Evolutionary conservation across 1,140 invertebrate species (phyloP), one percentile per base, ranked within the genome.

Genomic region (Chymomyza costata): DNA sequence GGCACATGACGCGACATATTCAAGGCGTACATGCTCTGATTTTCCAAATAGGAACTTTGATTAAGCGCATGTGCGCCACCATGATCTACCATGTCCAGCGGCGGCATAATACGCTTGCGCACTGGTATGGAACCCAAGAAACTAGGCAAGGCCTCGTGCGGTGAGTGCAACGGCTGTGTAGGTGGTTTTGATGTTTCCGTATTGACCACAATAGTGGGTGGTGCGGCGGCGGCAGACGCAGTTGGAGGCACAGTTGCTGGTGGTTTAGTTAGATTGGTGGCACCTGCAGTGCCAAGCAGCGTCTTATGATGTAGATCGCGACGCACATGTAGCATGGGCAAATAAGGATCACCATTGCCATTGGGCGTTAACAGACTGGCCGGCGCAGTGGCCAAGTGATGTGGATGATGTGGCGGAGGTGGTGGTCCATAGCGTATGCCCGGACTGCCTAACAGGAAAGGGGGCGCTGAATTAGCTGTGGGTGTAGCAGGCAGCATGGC

Each of bases 291-390:
- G 18, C 60, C 68, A 1, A 41, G 63, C 30, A 88, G 80, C 41
- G 87, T 86, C 43, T 87, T 86, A 60, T 90, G 90, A 49, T 92
- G 88, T 15, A 93, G 85, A 65, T 93, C 92, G 76, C 92, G 87
- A 25, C 92, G 87, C 15, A 93, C 93, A 64, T 93, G 92, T 17
- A 93, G 67, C 54, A 91, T 90, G 1, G 90, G 90, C 52, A 90
- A 83, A 39, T 87, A 86, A 10, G 85, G 87, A 38, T 87, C 67
- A 10, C 70, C 68, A 6, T 69, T 57, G 5, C 60, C 30, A 7
- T 57, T 16, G 6, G 67, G 38, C 6, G 82, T 48, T 6, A 78
- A 38, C 15, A 80, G 28, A 41, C 73, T 64, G 0, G 57, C 28
- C 25, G 5, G 25, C 10, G 70, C 70, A 64, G 19, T 89, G 82